These are phyloP conservation scores for Nomada fabriciana DNA, from an alignment of 2,888 invertebrate species.

Conservation along the genomic window DNA sequence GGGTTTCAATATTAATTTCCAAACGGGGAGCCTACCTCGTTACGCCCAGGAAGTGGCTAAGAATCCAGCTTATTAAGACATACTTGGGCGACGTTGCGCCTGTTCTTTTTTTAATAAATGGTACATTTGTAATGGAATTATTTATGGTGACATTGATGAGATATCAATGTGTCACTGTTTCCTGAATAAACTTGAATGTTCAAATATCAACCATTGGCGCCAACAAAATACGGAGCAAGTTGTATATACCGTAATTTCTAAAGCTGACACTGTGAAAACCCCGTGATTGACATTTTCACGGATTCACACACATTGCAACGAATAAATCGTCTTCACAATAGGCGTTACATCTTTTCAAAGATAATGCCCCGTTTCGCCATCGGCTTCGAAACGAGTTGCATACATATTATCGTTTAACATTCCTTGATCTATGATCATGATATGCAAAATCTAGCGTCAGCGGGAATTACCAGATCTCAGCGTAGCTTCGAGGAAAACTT, in stretches of 20 bases:
- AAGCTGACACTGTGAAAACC: too few species aligned
- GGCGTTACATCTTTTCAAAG: not conserved
- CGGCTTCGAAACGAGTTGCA: not conserved
- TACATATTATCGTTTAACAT: not conserved
- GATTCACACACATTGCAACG: not conserved
- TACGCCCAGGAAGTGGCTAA: constrained; percentile 18
- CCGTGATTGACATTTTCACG: not conserved
- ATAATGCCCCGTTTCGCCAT: not conserved
- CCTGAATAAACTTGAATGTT: too few species aligned
- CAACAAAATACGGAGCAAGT: too few species aligned
- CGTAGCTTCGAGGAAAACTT: not conserved
- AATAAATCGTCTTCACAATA: not conserved
- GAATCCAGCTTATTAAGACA: constrained; percentile 25
- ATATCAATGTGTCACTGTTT: constrained; percentile 3
- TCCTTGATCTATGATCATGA: not conserved
- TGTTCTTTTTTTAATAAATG: too few species aligned
- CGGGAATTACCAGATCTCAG: not conserved
- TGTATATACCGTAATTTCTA: too few species aligned
- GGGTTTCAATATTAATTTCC: constrained; percentile 58
- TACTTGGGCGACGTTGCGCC: not conserved
- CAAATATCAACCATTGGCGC: too few species aligned
- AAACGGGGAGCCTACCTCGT: constrained; percentile 15
- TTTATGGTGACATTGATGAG: not conserved
- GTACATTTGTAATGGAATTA: not conserved
- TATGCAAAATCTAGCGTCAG: not conserved